A percentile compares a stretch with the other conserved stretches of the same genome.
These are phyloP conservation scores for Mesorhabditis sp. DNA, from an alignment of 2,888 invertebrate species.

Conservation along the genomic window DNA sequence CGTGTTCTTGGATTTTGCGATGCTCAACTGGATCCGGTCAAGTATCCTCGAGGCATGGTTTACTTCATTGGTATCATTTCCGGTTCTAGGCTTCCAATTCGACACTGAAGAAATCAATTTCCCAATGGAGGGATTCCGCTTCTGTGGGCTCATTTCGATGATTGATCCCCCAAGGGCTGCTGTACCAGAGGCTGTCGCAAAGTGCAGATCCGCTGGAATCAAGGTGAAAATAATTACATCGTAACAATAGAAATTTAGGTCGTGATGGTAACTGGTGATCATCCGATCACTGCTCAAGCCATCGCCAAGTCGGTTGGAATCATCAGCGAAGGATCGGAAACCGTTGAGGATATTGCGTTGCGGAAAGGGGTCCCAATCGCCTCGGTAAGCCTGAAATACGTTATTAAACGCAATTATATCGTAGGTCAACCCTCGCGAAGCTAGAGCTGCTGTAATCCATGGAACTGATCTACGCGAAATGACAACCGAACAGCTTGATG, in stretches of 20 bases:
- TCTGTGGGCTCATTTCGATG: constrained; percentile 59
- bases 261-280: constrained; percentile 66
- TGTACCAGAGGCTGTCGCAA: constrained; percentile 60
- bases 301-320: constrained; percentile 61
- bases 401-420: background rate
- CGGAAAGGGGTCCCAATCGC: constrained; percentile 82
- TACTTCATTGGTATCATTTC: background rate
- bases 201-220: constrained; percentile 59
- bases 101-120: constrained; percentile 65
- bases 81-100: constrained; percentile 76
- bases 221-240: constrained; percentile 31
- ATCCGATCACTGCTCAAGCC: constrained; percentile 63
- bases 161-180: constrained; percentile 61
- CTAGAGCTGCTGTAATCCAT: constrained; percentile 59
- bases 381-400: constrained; percentile 60
- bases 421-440: constrained; percentile 53
- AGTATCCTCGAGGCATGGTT: constrained; percentile 67
- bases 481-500: constrained; percentile 30
- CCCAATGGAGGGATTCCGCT: constrained; percentile 65
- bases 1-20: constrained; percentile 86
- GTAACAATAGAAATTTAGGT: constrained; percentile 41
- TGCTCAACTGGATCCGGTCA: constrained; percentile 78
- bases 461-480: constrained; percentile 52
- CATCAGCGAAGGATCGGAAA: constrained; percentile 63
- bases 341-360: constrained; percentile 71